Percentiles rank a stretch among this genome's conserved stretches.
These are phyloP conservation scores for Dipodomys spectabilis DNA, from an alignment of 2,113 vertebrate genomes.

Conservation along the genomic window DNA sequence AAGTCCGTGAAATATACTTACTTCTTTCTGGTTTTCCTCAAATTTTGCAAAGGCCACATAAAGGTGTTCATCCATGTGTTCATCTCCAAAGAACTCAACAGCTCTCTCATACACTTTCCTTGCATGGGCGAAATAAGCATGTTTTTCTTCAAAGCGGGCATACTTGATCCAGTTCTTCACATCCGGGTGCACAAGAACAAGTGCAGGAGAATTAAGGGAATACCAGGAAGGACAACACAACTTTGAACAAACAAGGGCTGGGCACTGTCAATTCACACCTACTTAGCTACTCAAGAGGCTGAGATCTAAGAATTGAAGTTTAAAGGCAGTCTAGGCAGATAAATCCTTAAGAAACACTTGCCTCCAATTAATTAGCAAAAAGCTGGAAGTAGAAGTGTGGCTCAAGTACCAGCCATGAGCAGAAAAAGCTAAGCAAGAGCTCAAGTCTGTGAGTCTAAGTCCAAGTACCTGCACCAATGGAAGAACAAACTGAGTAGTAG, in stretches of 20 bases:
- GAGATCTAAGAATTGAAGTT: too few relatives aligned
- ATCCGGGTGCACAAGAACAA: constrained; percentile 96
- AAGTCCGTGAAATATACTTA: constrained; percentile 71
- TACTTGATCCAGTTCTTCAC: constrained; percentile 99
- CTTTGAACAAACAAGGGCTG: background rate
- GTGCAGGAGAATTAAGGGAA: constrained; percentile 89
- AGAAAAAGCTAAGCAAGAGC: too few relatives aligned
- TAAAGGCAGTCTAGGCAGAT: too few relatives aligned
- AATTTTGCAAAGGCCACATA: constrained; percentile 97
- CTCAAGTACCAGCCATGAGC: too few relatives aligned
- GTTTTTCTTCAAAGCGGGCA: constrained; percentile 96
- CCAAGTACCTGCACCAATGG: too few relatives aligned
- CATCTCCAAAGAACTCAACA: constrained; percentile 97
- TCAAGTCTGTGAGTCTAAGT: too few relatives aligned
- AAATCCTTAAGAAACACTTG: too few relatives aligned
- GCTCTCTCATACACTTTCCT: constrained; percentile 96
- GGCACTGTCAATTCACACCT: too few relatives aligned
- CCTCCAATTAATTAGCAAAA: too few relatives aligned
- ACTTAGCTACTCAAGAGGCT: too few relatives aligned
- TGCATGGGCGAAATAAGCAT: constrained; percentile 94
- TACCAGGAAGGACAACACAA: background rate
- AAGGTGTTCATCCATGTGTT: constrained; percentile 94
- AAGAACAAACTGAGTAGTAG: too few relatives aligned
- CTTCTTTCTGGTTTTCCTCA: constrained; percentile 98
- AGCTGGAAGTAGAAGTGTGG: too few relatives aligned